These are phyloP conservation scores for Drosophila kurseongensis DNA, from an alignment of 1,140 invertebrate species.

Conservation along the genomic window DNA sequence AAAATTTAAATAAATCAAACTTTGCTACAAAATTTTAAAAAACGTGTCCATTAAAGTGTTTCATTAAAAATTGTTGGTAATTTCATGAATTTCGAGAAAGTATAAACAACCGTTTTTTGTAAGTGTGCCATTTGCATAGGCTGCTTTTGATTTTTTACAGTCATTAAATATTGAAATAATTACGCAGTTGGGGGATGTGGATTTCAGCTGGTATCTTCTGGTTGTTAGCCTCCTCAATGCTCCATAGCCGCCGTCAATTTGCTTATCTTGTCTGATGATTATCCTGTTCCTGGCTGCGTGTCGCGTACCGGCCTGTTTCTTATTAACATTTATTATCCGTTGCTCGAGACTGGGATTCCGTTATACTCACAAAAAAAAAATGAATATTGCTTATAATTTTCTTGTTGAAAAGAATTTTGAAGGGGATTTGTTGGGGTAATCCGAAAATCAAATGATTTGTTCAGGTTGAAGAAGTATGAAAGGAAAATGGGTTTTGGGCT, in stretches of 20 bases:
- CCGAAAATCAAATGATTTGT: conserved; percentile 31
- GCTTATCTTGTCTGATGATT: conserved; percentile 27
- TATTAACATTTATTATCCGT: conserved; percentile 70
- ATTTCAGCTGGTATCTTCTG: conserved; percentile 30
- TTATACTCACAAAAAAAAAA: conserved; percentile 14
- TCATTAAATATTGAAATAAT: conserved; percentile 78
- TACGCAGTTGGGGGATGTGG: conserved; percentile 27
- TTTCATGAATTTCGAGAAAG: too few species aligned
- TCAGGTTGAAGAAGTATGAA: conserved; percentile 28
- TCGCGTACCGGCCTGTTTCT: conserved; percentile 41
- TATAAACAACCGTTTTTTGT: not conserved
- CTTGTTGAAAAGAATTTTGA: conserved; percentile 15
- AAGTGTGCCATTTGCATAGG: conserved; percentile 53
- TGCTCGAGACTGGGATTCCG: conserved; percentile 50
- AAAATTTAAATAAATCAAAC: too few species aligned
- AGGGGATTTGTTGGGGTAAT: conserved; percentile 27
- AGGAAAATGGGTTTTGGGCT: conserved; percentile 3
- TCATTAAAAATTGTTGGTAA: too few species aligned
- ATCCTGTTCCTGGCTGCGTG: conserved; percentile 40
- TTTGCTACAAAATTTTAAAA: too few species aligned
- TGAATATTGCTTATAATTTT: conserved; percentile 24
- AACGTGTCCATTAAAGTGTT: too few species aligned
- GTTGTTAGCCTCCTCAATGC: conserved; percentile 22
- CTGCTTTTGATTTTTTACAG: conserved; percentile 37
- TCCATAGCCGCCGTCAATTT: conserved; percentile 23